A percentile compares a stretch with the other conserved stretches of the same genome.
phyloP scores from a whole-genome alignment of 2,888 invertebrate species.

The Taphrorychus bicolor region DNA sequence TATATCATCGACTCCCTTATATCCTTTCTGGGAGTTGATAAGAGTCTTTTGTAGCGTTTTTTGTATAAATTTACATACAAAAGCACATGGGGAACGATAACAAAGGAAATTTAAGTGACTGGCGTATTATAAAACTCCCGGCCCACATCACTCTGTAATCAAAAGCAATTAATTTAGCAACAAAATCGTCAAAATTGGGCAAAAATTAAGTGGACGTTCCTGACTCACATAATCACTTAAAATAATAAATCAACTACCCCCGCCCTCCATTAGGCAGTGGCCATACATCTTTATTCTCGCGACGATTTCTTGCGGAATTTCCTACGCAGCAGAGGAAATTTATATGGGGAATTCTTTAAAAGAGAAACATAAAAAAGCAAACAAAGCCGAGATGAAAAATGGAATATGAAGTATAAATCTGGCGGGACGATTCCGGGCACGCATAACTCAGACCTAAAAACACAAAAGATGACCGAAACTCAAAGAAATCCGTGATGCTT shows the following conservation, averaged over 20 bases:
- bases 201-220: background rate
- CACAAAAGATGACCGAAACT: constrained; percentile 20
- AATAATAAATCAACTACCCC: background rate
- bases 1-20: background rate
- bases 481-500: constrained; percentile 1
- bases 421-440: constrained; percentile 23
- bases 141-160: background rate
- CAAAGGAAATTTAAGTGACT: background rate
- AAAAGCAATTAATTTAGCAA: no score
- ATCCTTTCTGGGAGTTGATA: background rate
- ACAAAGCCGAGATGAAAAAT: constrained; percentile 25
- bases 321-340: constrained; percentile 10
- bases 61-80: background rate
- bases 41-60: background rate
- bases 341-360: constrained; percentile 20
- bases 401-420: constrained; percentile 25
- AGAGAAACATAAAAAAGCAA: constrained; percentile 13
- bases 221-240: background rate
- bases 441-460: constrained; percentile 23
- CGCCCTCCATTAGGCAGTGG: background rate
- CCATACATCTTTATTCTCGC: constrained; percentile 16
- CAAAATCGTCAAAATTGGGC: background rate
- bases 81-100: background rate
- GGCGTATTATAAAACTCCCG: background rate
- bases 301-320: constrained; percentile 17